Evolutionary conservation across 2,797 vertebrate species (phyloP).

Genomic region (Sebastes reedi): DNA sequence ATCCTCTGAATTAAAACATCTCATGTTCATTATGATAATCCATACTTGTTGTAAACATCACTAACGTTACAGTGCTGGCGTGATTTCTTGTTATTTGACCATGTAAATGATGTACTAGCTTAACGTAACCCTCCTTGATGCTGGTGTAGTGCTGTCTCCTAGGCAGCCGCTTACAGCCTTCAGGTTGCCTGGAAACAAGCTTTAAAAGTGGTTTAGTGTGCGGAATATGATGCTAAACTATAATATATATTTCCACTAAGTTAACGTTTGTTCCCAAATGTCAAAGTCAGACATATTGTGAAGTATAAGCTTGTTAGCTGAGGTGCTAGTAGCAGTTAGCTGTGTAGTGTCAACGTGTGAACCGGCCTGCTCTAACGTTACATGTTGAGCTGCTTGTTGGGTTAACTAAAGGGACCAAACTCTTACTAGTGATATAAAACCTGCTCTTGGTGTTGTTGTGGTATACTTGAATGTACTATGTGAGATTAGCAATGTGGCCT

Average conservation of each 20-base stretch:
- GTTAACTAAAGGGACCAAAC: fast-evolving
- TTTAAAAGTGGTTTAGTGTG: fast-evolving
- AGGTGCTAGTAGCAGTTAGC: not conserved
- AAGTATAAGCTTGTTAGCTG: fast-evolving
- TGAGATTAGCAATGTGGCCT: fast-evolving
- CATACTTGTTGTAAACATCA: not conserved
- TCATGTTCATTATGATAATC: fast-evolving
- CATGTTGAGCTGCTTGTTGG: too few species aligned
- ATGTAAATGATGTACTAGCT: slow-evolving; percentile 2
- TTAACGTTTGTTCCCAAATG: fast-evolving
- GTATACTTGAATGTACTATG: fast-evolving
- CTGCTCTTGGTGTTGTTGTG: fast-evolving
- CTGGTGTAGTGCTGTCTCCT: not conserved
- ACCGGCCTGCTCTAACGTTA: not conserved
- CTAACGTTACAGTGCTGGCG: not conserved
- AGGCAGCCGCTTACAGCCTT: not conserved
- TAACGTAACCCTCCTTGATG: not conserved
- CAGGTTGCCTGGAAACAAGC: not conserved
- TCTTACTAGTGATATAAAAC: fast-evolving
- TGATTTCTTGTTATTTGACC: slow-evolving; percentile 36
- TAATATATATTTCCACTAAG: fast-evolving
- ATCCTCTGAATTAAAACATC: slow-evolving; percentile 62
- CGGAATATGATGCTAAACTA: fast-evolving
- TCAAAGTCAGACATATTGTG: fast-evolving
- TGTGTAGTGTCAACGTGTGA: slow-evolving; percentile 60